Percentiles rank a stretch among this genome's conserved stretches.
Conservation (phyloP, 2,888 invertebrate genomes). For the Drosophila recens region DNA sequence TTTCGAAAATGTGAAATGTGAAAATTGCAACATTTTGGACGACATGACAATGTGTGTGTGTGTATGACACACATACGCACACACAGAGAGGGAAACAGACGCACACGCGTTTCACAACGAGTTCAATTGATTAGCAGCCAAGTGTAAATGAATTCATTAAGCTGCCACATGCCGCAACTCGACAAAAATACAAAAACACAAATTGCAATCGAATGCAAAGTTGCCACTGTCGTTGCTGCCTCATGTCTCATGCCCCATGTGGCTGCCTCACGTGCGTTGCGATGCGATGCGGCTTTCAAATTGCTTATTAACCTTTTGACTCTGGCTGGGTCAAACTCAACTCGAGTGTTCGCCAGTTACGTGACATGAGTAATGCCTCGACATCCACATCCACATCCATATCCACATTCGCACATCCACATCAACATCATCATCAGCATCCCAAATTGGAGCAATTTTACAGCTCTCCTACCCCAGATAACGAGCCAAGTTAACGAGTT, state of each 20-base stretch:
- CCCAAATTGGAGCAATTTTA: slow-evolving; percentile 32
- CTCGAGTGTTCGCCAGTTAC: slow-evolving; percentile 17
- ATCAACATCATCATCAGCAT: slow-evolving; percentile 1
- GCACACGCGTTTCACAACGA: slow-evolving; percentile 42
- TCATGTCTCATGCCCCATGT: slow-evolving; percentile 17
- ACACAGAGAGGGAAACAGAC: slow-evolving; percentile 11
- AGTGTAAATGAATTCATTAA: slow-evolving; percentile 76
- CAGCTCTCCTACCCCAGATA: slow-evolving; percentile 8
- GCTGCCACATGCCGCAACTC: slow-evolving; percentile 16
- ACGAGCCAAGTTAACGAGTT: slow-evolving; percentile 14
- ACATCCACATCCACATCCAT: neutral
- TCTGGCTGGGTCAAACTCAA: slow-evolving; percentile 35
- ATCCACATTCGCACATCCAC: neutral
- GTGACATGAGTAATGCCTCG: slow-evolving; percentile 35
- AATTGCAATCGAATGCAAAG: slow-evolving; percentile 48
- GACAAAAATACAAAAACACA: neutral
- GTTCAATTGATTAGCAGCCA: slow-evolving; percentile 77
- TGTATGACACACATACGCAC: slow-evolving; percentile 14
- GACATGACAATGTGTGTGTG: slow-evolving; percentile 10
- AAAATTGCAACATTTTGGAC: slow-evolving; percentile 44
- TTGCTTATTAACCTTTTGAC: slow-evolving; percentile 69
- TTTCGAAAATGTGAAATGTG: slow-evolving; percentile 26
- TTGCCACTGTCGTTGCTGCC: slow-evolving; percentile 5
- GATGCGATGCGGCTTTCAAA: slow-evolving; percentile 37
- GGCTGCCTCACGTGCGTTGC: slow-evolving; percentile 50